Evolutionary conservation across 2,888 invertebrate species (phyloP).

Genomic region (Rugalucina vietnamica): DNA sequence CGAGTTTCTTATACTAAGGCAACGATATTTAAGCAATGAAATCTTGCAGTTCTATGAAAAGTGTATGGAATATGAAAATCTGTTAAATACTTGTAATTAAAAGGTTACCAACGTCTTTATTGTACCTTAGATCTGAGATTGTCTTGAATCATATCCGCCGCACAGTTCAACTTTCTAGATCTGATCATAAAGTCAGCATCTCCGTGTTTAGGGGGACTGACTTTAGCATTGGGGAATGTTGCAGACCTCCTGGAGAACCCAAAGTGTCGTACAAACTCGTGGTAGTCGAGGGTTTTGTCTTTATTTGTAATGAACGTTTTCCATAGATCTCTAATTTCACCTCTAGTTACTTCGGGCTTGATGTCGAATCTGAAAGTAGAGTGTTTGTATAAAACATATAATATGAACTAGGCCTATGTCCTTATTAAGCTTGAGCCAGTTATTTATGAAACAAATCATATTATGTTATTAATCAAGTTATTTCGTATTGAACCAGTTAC

Average conservation of each 20-base stretch:
- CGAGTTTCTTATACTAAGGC: no score
- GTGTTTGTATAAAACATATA: no score
- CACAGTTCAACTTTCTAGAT: slow-evolving; percentile 83
- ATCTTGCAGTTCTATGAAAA: no score
- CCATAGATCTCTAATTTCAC: slow-evolving; percentile 83
- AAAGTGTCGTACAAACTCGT: slow-evolving; percentile 83
- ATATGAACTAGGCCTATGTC: no score
- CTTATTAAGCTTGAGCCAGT: no score
- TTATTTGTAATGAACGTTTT: slow-evolving; percentile 83
- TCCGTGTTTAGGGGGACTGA: slow-evolving; percentile 81
- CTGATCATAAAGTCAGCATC: slow-evolving; percentile 82
- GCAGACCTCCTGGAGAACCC: slow-evolving; percentile 82
- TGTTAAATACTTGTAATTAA: no score
- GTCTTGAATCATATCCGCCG: slow-evolving; percentile 82
- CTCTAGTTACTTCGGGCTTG: slow-evolving; percentile 79
- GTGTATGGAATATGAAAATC: no score
- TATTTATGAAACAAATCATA: no score
- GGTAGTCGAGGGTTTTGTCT: slow-evolving; percentile 81
- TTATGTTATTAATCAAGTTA: no score
- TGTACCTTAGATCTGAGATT: slow-evolving; percentile 82
- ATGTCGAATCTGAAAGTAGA: slow-evolving; percentile 77
- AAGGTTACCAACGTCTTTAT: no score
- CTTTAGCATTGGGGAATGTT: slow-evolving; percentile 83
- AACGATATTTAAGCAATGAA: no score
- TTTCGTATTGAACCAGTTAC: no score